Percentiles rank a stretch among this genome's conserved stretches.
Conservation (phyloP, 2,888 invertebrate species). For the Nemurella pictetii region DNA sequence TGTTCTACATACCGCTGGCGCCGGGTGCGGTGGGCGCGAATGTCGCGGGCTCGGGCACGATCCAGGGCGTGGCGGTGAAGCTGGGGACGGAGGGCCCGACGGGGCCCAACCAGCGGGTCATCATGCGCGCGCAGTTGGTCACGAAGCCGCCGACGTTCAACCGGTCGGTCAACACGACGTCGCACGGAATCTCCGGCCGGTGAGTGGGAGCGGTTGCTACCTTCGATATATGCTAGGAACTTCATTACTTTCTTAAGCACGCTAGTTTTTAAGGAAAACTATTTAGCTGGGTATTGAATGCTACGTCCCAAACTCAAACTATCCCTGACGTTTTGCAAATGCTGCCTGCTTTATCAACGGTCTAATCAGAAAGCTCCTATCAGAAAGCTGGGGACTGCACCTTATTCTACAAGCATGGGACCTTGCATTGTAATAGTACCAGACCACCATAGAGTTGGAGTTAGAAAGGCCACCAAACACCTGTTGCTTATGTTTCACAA, state of each 20-base stretch:
- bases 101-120: conserved; percentile 64
- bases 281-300: too few species aligned
- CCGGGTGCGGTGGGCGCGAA: conserved; percentile 48
- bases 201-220: not conserved
- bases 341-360: not conserved
- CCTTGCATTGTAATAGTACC: too few species aligned
- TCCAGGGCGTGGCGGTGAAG: conserved; percentile 67
- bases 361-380: too few species aligned
- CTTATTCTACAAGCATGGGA: too few species aligned
- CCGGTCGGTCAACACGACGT: conserved; percentile 12
- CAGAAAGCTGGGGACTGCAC: too few species aligned
- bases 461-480: too few species aligned
- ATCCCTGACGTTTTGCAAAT: too few species aligned
- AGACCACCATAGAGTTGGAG: too few species aligned
- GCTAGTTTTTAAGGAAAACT: not conserved
- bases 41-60: conserved; percentile 49
- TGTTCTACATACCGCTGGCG: conserved; percentile 67
- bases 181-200: not conserved
- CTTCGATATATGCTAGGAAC: not conserved
- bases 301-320: too few species aligned
- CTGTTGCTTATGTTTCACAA: too few species aligned
- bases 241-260: not conserved
- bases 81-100: conserved; percentile 65
- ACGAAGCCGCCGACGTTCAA: conserved; percentile 60
- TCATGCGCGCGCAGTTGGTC: conserved; percentile 65